A percentile compares a stretch with the other conserved stretches of the same genome.
Conservation (phyloP, 1,140 invertebrate genomes). For the Brachionus calyciflorus region DNA sequence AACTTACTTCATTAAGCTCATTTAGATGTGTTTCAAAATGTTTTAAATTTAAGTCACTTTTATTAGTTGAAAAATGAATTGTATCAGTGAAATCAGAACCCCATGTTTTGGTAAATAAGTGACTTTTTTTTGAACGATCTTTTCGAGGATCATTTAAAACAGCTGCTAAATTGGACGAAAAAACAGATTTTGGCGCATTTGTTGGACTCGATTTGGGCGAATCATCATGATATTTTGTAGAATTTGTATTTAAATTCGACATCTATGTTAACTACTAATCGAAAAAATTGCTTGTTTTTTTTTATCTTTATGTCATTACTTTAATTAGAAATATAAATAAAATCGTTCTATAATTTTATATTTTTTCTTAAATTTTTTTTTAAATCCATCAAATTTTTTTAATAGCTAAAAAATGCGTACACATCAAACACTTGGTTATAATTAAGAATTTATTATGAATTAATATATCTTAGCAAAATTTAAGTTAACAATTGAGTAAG, state of each 20-base stretch:
- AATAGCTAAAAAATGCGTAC: no score
- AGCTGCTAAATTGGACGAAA: slow-evolving; percentile 79
- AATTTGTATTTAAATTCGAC: background rate
- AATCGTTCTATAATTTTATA: no score
- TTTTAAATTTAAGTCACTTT: background rate
- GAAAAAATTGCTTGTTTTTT: no score
- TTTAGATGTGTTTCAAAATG: slow-evolving; percentile 75
- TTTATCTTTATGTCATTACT: no score
- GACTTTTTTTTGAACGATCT: slow-evolving; percentile 64
- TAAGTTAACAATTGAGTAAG: no score
- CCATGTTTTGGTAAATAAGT: slow-evolving; percentile 96
- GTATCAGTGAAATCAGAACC: slow-evolving; percentile 82
- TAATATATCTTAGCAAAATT: no score
- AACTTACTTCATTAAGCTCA: slow-evolving; percentile 66
- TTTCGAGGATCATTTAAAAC: slow-evolving; percentile 90
- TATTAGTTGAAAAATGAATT: slow-evolving; percentile 50
- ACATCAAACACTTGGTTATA: no score
- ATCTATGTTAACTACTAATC: background rate
- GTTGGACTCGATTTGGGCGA: background rate
- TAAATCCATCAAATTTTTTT: no score
- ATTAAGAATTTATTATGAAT: no score
- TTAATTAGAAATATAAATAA: no score
- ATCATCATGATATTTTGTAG: background rate
- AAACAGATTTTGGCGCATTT: background rate
- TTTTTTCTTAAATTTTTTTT: no score